Evolutionary conservation across 2,797 vertebrate species (phyloP), one percentile per base, ranked within the genome.

Genomic region (Benthosema pterotum): DNA sequence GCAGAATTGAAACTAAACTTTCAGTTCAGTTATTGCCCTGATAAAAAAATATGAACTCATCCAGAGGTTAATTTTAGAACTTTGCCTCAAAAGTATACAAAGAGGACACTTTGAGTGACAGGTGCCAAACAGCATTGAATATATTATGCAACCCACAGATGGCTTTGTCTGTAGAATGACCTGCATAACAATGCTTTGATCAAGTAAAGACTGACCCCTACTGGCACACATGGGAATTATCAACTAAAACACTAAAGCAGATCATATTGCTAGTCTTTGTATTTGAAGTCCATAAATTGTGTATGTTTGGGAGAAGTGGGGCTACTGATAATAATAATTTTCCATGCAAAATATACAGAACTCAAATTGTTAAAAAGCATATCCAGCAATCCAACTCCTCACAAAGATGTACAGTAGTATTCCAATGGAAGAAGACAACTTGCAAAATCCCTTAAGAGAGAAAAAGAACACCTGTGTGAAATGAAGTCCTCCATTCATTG

Each of bases 1-100:
- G 79, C 87, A 89, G 76, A 79, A 74, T 91, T 89, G 83, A 87
- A 89, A 92, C 89, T 91, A 89, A 94, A 93, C 91, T 90, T 92
- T 91, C 73, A 92, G 92, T 93, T 11, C 57, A 91, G 85, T 94
- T 94, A 94, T 93, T 94, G 94, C 93, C 94, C 87, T 93, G 91
- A 94, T 95, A 95, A 96, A 95, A n/a, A 94, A 94, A 94, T 94
- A 77, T 93, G 94, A 93, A 50, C 65, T 57, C n/a, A 51, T 52
- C 2, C 12, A 19, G 0, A n/a, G 13, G 4, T 17, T 42, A 43
- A 5, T 70, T 60, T 7, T 45, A 43, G 15, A 64, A 57, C 48
- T 50, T 17, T 0, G 19, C 69, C 46, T 43, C 53, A 42, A 64
- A 70, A 60, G n/a, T 71, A 62, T 28, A 52, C 52, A 48, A 11